phyloP scores from a whole-genome alignment of 2,888 invertebrate species.

The Muscina levida region DNA sequence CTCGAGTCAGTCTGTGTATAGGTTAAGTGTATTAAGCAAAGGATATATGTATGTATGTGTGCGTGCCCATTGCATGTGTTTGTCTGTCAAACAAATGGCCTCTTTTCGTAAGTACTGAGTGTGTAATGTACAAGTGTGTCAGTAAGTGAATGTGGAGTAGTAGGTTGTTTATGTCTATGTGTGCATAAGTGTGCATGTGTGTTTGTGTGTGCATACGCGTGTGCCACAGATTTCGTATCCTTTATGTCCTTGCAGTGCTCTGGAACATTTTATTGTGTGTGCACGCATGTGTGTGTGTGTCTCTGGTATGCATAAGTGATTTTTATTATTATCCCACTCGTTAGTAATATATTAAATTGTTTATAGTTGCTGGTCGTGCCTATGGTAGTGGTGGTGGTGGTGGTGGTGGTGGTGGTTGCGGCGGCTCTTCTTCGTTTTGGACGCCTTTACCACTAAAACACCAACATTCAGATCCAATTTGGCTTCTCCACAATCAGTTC shows the following conservation, averaged over 20 bases:
- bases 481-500: neutral
- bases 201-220: neutral
- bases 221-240: constrained; percentile 9
- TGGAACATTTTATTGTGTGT: neutral
- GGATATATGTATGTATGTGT: constrained; percentile 7
- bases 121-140: neutral
- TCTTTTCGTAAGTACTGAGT: constrained; percentile 8
- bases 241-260: neutral
- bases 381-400: neutral
- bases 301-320: constrained; percentile 42
- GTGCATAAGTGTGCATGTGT: neutral
- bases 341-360: constrained; percentile 18
- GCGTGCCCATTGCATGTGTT: neutral
- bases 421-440: neutral
- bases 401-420: neutral
- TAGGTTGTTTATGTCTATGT: neutral
- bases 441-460: neutral
- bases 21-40: constrained; percentile 36
- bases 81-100: constrained; percentile 21
- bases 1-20: no score
- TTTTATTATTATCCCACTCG: constrained; percentile 42
- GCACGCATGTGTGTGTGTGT: neutral
- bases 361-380: neutral
- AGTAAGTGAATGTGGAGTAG: no score
- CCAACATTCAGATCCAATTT: neutral